Base-by-base conservation (phyloP, 2,797 vertebrate genomes). In the Chloroceryle amazona region DNA sequence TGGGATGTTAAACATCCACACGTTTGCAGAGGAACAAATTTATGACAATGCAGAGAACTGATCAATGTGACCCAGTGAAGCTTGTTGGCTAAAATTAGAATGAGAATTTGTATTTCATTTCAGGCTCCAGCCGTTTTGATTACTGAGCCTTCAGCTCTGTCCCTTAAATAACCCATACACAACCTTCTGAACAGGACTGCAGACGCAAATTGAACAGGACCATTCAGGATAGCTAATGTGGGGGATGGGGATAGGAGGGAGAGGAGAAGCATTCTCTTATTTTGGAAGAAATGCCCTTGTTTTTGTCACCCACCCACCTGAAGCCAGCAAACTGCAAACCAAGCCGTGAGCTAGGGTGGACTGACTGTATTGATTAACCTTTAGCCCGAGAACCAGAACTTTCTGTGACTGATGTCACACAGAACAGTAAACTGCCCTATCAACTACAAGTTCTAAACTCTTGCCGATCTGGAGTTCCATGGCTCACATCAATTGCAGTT, bases 21-120 rank as follows among this genome's bases (percentile, higher is more conserved):
- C n/a, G 9, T 71, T 21, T 23, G 58, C 78, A 81, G 42, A 91
- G 55, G 33, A 58, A 44, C 47, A 79, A 47, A 61, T 46, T 44
- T 74, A 84, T 71, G 31, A 55, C 41, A 67, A 57, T 35, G 67
- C 37, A 61, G 28, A 70, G 85, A 94, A 70, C 57, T 44, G 52
- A 91, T 81, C 79, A 52, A 44, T 78, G 81, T 87, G 71, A 95
- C 70, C 82, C 65, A 41, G n/a, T 29, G 67, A 93, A 65, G 60
- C 75, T 89, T 89, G 74, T 39, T 61, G 22, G 39, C 82, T 94
- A 96, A 93, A 96, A 94, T 88, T 91, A 92, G 94, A 93, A 93
- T 2, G 6, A 81, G 62, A 68, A 79, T 62, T 31, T 74, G 63
- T 81, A 86, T 94, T 95, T 90, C 78, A 70, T 89, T 93, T 90